Evolutionary conservation across 2,113 vertebrate genomes (phyloP).

Genomic region (Alosa alosa): DNA sequence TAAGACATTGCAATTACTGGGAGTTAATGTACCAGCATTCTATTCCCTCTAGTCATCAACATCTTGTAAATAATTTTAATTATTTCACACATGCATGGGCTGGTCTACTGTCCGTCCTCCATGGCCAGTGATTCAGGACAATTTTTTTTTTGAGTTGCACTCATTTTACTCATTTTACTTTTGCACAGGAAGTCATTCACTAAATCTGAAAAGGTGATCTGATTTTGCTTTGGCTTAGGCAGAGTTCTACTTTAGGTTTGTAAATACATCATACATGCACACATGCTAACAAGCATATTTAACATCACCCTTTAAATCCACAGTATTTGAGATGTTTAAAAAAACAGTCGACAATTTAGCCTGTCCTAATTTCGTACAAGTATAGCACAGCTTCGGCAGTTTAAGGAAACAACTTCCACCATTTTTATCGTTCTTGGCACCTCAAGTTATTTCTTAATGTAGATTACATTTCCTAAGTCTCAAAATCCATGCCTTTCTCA

Average conservation of each 20-base stretch:
- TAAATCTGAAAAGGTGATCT: not conserved
- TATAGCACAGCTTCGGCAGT: not conserved
- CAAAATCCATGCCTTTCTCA: too few species aligned
- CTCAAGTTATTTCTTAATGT: not conserved
- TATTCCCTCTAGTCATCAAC: constrained; percentile 6
- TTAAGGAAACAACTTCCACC: not conserved
- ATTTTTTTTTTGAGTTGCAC: not conserved
- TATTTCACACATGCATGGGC: not conserved
- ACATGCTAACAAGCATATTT: not conserved
- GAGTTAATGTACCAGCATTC: not conserved
- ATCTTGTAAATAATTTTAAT: constrained; percentile 17
- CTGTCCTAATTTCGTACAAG: not conserved
- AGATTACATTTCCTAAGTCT: too few species aligned
- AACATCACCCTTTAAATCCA: not conserved
- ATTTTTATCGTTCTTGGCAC: too few species aligned
- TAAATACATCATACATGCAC: not conserved
- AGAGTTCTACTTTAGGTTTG: not conserved
- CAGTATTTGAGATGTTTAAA: not conserved
- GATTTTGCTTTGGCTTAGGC: not conserved
- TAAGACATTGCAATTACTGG: constrained; percentile 7
- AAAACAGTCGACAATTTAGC: not conserved
- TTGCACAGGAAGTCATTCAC: not conserved
- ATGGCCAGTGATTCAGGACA: not conserved
- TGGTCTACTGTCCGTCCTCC: not conserved
- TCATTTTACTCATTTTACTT: not conserved